Evolutionary conservation across 2,113 vertebrate species (phyloP), one percentile per base, ranked within the genome.

Genomic region (Lucifuga dentata): DNA sequence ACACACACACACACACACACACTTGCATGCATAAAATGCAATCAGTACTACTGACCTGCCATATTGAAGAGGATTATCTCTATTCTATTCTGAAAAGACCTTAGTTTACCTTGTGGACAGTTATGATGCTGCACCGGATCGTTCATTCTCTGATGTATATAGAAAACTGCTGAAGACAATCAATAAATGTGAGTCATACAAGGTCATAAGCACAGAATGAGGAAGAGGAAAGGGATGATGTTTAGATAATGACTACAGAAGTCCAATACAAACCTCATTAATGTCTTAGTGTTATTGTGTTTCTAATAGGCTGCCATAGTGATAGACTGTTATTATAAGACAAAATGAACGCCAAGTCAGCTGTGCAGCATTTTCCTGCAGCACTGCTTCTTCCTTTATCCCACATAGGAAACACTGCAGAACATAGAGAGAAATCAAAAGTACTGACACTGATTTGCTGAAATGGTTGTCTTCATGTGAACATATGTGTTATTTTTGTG

Each of bases 231-330:
- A 51, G 15, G 17, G 26, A 68, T 56, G 35, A 46, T 46, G 58
- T 49, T 50, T 58, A 19, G 9, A 1, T 32, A 11, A 50, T 35
- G 38, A 71, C 55, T 45, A 60, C 29, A 48, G 41, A 52, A 63
- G 66, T 63, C 85, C 78, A 82, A 85, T 87, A 65, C 51, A 78
- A 73, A 83, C 64, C 66, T 80, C 81, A 77, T 86, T 65, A 84
- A 75, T 77, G 68, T 39, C 43, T 64, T 61, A 76, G 77, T 76
- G 61, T 67, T 85, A 73, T 74, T 79, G 80, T 68, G 41, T 89
- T 83, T 82, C 55, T 81, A 83, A 84, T 68, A 41, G 73, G 64
- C 29, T 78, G 56, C 51, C 45, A 46, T 46, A n/a, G 65, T 60
- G 68, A 79, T 70, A 33, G 67, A 82, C 55, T 13, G n/a, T 59